phyloP scores from a whole-genome alignment of 2,888 invertebrate species.

The Nephrotoma guestfalica region DNA sequence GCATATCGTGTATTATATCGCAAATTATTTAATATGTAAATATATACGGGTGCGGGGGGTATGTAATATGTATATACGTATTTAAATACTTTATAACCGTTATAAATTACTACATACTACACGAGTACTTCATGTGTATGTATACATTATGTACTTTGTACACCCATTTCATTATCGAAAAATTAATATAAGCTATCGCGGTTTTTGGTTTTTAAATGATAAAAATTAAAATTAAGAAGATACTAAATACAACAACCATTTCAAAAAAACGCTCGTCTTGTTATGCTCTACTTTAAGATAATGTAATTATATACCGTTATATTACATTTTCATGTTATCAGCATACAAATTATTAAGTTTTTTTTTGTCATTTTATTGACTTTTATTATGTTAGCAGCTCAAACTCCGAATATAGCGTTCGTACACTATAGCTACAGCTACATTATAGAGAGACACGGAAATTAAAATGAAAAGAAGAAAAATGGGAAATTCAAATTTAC shows the following conservation, averaged over 20 bases:
- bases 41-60: background rate
- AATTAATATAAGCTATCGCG: background rate
- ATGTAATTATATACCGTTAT: background rate
- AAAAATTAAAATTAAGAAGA: background rate
- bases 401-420: background rate
- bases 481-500: background rate
- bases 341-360: background rate
- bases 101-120: background rate
- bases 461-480: background rate
- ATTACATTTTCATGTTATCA: background rate
- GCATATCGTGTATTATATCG: background rate
- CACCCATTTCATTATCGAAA: background rate
- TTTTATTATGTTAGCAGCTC: background rate
- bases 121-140: background rate
- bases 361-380: background rate
- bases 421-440: background rate
- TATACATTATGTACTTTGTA: background rate
- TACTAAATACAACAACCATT: background rate
- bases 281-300: background rate
- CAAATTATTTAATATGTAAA: no score
- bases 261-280: background rate
- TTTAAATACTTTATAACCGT: background rate
- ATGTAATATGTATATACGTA: background rate
- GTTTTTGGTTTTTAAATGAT: background rate
- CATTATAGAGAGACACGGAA: background rate